Percentiles rank a stretch among this genome's conserved stretches.
Conservation (phyloP, 2,113 vertebrate species). For the Psittacula cyanocephala region DNA sequence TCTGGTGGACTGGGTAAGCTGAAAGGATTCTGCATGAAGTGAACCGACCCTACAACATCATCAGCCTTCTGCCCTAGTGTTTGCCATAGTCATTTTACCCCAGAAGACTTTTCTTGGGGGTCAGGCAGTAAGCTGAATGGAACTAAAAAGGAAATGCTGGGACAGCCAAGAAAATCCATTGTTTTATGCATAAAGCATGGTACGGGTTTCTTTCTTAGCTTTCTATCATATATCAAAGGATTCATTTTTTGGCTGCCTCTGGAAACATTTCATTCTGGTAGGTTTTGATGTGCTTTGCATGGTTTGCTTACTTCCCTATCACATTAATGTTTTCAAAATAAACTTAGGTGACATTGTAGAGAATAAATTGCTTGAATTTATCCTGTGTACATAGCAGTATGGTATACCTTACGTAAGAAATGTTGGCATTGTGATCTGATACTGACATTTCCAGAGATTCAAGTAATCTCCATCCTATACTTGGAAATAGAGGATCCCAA, state of each 20-base stretch:
- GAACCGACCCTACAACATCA: too few species aligned
- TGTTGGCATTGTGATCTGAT: background rate
- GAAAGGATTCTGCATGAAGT: background rate
- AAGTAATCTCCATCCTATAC: background rate
- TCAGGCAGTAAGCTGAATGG: background rate
- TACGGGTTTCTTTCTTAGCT: background rate
- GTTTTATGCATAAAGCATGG: background rate
- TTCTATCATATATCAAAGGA: background rate
- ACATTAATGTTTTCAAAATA: background rate
- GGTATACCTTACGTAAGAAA: background rate
- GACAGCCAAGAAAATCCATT: background rate
- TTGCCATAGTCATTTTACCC: background rate
- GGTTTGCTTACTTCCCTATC: background rate
- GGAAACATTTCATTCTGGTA: background rate
- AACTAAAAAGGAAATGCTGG: background rate
- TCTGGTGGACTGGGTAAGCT: background rate
- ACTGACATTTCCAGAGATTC: background rate
- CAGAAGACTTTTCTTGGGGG: background rate
- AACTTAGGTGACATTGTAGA: background rate
- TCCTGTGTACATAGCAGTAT: background rate
- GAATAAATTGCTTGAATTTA: background rate
- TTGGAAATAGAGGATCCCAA: background rate
- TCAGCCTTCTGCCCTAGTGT: background rate
- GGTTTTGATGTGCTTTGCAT: background rate
- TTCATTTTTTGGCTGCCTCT: background rate